A percentile compares a stretch with the other conserved stretches of the same genome.
Evolutionary conservation across 1,140 invertebrate genomes (phyloP).

Genomic region (Batillaria attramentaria): DNA sequence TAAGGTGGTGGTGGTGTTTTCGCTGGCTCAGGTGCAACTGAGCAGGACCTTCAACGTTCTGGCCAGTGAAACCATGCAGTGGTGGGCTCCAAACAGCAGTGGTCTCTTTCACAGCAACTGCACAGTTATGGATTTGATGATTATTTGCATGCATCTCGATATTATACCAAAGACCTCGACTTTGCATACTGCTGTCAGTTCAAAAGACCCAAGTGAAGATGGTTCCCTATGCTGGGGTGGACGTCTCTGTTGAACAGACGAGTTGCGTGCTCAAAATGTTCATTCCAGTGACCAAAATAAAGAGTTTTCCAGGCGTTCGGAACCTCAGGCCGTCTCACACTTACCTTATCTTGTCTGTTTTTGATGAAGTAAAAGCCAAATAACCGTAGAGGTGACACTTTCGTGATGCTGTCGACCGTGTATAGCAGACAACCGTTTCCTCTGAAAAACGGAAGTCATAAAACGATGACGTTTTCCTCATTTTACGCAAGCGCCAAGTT

Average conservation of each 20-base stretch:
- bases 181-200: no score
- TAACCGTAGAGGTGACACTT: not conserved
- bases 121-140: not conserved
- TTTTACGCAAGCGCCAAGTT: constrained; percentile 15
- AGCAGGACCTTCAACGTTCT: not conserved
- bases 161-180: no score
- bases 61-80: not conserved
- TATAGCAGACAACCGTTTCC: constrained; percentile 27
- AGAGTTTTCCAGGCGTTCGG: not conserved
- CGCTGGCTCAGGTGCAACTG: not conserved
- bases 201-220: no score
- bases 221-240: no score
- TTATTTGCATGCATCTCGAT: no score
- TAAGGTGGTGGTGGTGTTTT: not conserved
- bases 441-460: not conserved
- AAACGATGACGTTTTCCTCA: not conserved
- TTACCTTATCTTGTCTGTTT: not conserved
- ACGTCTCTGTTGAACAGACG: no score
- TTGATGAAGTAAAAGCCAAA: not conserved
- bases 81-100: not conserved
- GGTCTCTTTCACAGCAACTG: not conserved
- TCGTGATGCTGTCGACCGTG: not conserved
- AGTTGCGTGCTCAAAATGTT: not conserved
- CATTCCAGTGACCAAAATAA: not conserved
- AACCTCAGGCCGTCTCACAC: no score